Evolutionary conservation across 2,113 vertebrate genomes (phyloP).

Genomic region (Melospiza georgiana): DNA sequence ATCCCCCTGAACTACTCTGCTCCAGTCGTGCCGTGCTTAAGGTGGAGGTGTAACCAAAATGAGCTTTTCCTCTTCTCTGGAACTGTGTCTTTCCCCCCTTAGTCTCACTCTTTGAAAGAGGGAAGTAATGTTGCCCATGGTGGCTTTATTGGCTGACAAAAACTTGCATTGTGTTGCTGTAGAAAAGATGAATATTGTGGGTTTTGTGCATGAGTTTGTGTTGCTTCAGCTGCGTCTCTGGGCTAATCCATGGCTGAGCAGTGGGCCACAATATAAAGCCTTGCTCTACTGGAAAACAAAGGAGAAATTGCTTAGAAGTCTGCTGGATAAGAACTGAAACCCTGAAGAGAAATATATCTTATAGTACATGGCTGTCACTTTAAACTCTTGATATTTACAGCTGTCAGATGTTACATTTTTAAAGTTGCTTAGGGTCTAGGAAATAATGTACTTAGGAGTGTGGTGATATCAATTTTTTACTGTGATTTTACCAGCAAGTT

Average conservation of each 20-base stretch:
- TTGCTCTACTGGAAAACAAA: not conserved
- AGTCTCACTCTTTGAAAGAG: not conserved
- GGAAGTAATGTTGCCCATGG: accelerated
- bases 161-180: not conserved
- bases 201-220: not conserved
- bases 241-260: not conserved
- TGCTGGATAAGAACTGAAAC: not conserved
- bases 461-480: not conserved
- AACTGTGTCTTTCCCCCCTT: not conserved
- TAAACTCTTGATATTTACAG: not conserved
- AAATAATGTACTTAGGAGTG: not conserved
- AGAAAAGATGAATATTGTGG: not conserved
- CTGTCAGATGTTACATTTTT: not conserved
- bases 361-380: not conserved
- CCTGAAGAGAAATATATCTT: not conserved
- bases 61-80: not conserved
- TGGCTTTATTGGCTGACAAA: not conserved
- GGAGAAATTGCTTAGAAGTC: not conserved
- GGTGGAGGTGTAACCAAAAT: not conserved
- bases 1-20: not conserved
- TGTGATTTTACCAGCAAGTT: not conserved
- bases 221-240: not conserved
- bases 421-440: not conserved
- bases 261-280: accelerated
- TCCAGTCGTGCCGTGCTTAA: not conserved